Conservation (phyloP, 92 coral and sea anemone species). For the Zoanthus solanderi region DNA sequence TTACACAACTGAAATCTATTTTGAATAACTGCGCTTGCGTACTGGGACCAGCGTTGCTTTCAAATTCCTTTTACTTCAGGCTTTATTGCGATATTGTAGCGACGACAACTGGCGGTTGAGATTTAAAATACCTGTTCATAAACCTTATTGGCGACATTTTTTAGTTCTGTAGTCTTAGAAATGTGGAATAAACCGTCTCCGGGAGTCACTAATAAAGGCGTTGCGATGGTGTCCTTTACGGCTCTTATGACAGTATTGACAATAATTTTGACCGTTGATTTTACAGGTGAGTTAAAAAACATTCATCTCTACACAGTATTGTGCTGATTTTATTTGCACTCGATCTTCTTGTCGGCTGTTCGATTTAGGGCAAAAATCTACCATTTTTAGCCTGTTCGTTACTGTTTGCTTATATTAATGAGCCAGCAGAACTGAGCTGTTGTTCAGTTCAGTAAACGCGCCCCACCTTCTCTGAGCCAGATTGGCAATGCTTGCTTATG, state of each 20-base stretch:
- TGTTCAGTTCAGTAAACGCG: neutral
- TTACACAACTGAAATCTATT: conserved; percentile 14
- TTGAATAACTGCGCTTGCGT: conserved; percentile 41
- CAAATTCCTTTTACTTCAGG: conserved; percentile 35
- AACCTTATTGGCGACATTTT: neutral
- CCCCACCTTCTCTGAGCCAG: conserved; percentile 34
- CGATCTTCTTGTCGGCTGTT: neutral
- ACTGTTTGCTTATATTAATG: conserved; percentile 1
- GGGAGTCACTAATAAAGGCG: neutral
- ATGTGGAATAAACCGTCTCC: neutral
- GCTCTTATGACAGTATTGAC: neutral
- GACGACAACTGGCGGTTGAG: conserved; percentile 9
- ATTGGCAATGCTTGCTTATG: conserved; percentile 23
- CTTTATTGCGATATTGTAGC: conserved; percentile 30
- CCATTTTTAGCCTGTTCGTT: neutral
- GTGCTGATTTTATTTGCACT: neutral
- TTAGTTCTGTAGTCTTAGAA: neutral
- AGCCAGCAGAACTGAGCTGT: neutral
- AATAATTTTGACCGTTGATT: conserved; percentile 27
- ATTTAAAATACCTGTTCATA: conserved; percentile 2
- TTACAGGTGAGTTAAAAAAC: conserved; percentile 36
- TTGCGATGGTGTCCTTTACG: conserved; percentile 24
- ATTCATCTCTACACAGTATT: neutral
- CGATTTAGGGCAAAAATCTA: neutral
- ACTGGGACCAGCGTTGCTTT: conserved; percentile 18